These are phyloP conservation scores for Chunga burmeisteri DNA, from an alignment of 2,113 vertebrate species.

Conservation along the genomic window DNA sequence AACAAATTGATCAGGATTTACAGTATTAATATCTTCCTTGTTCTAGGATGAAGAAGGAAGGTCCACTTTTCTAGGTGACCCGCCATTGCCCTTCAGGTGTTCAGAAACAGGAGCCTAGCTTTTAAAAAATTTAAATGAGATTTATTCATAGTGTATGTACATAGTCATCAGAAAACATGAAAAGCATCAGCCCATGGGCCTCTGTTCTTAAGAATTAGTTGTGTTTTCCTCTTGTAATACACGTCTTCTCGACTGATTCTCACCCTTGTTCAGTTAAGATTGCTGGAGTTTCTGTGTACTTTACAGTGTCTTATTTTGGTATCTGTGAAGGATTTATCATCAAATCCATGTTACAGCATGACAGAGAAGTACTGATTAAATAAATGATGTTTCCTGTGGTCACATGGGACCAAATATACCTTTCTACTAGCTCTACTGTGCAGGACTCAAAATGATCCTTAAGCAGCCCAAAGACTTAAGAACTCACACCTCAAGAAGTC, in stretches of 20 bases:
- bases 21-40: background rate
- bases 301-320: background rate
- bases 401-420: background rate
- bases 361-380: background rate
- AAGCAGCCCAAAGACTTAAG: rapidly evolving
- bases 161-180: background rate
- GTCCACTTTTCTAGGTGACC: background rate
- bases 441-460: background rate
- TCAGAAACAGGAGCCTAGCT: background rate
- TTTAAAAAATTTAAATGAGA: background rate
- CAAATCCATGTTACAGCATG: background rate
- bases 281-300: background rate
- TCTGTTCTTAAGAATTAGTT: background rate
- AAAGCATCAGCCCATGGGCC: background rate
- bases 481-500: background rate
- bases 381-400: background rate
- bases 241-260: background rate
- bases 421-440: background rate
- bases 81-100: background rate
- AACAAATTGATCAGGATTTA: background rate
- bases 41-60: background rate
- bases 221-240: background rate
- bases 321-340: background rate
- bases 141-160: background rate
- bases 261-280: background rate